Evolutionary conservation across 2,797 vertebrate genomes (phyloP).

Genomic region (Malurus leucopterus): DNA sequence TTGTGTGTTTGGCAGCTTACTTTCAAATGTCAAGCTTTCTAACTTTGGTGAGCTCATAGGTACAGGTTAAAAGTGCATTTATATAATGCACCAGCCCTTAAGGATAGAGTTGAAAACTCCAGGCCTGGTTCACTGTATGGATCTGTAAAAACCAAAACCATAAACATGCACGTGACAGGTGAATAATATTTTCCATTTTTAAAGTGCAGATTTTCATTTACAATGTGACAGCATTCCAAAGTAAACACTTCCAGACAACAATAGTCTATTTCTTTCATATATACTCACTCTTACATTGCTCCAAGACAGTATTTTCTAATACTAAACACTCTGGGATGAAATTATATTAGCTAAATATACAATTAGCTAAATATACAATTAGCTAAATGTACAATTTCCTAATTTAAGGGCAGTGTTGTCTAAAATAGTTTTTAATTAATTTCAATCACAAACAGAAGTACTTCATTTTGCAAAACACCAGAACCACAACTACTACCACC

Average conservation of each 20-base stretch:
- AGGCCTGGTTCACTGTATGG: not conserved
- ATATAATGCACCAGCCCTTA: not conserved
- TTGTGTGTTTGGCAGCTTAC: not conserved
- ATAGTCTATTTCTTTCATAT: not conserved
- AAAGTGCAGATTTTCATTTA: constrained; percentile 23
- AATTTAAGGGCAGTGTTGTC: not conserved
- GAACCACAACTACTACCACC: not conserved
- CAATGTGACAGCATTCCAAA: not conserved
- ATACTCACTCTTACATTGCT: not conserved
- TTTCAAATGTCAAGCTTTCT: not conserved
- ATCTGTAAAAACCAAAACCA: not conserved
- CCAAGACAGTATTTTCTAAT: not conserved
- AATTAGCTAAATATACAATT: not conserved
- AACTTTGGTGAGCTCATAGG: not conserved
- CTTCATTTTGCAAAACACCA: not conserved
- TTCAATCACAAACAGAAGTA: not conserved
- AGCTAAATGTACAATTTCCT: not conserved
- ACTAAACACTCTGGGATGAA: not conserved
- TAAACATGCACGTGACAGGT: not conserved
- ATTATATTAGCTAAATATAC: not conserved
- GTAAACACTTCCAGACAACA: not conserved
- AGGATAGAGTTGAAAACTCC: not conserved
- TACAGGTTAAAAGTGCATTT: not conserved
- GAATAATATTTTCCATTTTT: not conserved
- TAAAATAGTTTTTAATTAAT: not conserved